Percentiles rank a stretch among this genome's conserved stretches.
Conservation (phyloP, 2,113 vertebrate species). For the Martes martes region DNA sequence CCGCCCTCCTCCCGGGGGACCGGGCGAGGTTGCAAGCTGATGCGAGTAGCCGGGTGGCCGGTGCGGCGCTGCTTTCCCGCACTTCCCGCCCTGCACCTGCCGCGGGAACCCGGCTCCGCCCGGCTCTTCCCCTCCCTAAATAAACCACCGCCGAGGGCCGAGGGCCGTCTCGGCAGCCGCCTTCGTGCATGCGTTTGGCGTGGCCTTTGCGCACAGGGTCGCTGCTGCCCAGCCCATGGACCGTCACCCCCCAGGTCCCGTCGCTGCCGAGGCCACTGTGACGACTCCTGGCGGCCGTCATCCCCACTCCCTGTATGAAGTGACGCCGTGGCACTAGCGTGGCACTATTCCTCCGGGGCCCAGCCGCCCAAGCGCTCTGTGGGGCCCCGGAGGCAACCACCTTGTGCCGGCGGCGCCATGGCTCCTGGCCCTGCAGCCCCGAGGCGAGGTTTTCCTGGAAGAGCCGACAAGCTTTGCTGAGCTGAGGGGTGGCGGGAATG, state of each 20-base stretch:
- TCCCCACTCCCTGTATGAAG: accelerated
- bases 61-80: accelerated
- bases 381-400: no score
- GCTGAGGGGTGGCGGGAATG: neutral
- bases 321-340: no score
- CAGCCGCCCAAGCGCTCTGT: accelerated
- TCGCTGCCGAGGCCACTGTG: accelerated
- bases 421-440: neutral
- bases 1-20: neutral
- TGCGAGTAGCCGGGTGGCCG: neutral
- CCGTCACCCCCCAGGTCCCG: accelerated
- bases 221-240: neutral
- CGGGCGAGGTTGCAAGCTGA: accelerated
- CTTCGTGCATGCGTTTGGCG: accelerated
- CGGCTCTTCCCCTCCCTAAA: accelerated
- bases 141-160: accelerated
- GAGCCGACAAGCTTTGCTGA: neutral
- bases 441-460: accelerated
- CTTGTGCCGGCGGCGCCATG: neutral
- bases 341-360: neutral
- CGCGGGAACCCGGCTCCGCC: accelerated
- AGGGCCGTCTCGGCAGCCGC: neutral
- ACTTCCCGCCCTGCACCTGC: neutral
- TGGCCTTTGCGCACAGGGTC: accelerated
- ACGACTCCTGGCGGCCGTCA: accelerated